Conservation (phyloP, 2,113 vertebrate genomes). For the Chroicocephalus ridibundus region DNA sequence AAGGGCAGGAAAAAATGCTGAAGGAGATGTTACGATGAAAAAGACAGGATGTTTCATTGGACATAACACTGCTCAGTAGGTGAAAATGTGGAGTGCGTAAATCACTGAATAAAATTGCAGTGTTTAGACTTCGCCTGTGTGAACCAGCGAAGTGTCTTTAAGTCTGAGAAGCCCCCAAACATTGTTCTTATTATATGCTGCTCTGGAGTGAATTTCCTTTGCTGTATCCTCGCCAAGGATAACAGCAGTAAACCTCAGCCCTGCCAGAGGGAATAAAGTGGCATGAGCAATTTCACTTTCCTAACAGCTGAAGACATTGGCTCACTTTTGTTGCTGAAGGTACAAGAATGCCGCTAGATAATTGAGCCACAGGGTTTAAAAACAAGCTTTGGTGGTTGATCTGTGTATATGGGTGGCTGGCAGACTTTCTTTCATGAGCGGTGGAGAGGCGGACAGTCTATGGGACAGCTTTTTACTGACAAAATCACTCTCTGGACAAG, state of each 20-base stretch:
- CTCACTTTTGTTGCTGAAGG: neutral
- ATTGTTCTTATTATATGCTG: neutral
- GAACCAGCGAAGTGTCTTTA: neutral
- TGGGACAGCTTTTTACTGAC: neutral
- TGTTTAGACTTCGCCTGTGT: neutral
- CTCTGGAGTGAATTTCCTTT: neutral
- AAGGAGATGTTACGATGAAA: neutral
- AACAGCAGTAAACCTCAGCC: neutral
- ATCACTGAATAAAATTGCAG: neutral
- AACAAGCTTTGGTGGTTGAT: neutral
- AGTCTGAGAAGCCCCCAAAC: neutral
- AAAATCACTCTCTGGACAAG: neutral
- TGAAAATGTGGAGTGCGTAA: neutral
- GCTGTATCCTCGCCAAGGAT: neutral
- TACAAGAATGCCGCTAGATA: neutral
- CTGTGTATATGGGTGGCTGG: neutral
- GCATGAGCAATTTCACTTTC: neutral
- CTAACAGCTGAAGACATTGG: neutral
- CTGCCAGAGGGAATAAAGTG: neutral
- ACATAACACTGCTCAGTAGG: neutral
- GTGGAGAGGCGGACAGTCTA: neutral
- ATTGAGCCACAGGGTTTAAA: neutral
- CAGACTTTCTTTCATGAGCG: neutral
- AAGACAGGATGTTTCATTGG: neutral
- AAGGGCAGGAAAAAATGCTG: neutral